Conservation (phyloP, 1,140 invertebrate species). For the Coenobita brevimanus region DNA sequence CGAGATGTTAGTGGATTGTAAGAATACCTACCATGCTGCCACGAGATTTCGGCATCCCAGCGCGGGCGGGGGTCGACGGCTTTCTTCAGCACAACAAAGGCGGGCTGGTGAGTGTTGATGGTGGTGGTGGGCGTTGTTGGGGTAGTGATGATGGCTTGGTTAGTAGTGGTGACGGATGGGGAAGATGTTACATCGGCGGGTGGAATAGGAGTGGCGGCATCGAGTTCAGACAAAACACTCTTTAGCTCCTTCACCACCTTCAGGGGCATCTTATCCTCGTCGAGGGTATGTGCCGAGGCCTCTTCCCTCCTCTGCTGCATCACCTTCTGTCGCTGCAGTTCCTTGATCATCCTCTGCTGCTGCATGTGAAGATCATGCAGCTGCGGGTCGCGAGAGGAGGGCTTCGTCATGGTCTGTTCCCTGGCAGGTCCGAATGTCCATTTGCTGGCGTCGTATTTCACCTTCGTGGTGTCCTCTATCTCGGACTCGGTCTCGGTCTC, state of each 20-base stretch:
- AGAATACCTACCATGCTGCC: constrained; percentile 57
- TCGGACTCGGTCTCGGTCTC: constrained; percentile 62
- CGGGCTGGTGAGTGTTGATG: too few relatives aligned
- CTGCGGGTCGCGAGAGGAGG: constrained; percentile 19
- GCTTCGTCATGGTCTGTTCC: constrained; percentile 2
- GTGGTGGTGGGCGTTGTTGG: too few relatives aligned
- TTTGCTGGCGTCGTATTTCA: constrained; percentile 43
- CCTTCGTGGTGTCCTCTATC: constrained; percentile 34
- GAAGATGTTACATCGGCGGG: too few relatives aligned
- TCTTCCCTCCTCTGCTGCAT: constrained; percentile 43
- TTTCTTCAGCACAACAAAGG: constrained; percentile 37
- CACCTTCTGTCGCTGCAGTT: constrained; percentile 35
- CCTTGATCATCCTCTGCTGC: constrained; percentile 42
- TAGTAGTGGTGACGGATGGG: too few relatives aligned
- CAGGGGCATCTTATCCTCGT: constrained; percentile 68
- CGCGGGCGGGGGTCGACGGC: constrained; percentile 49
- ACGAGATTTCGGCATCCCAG: constrained; percentile 56
- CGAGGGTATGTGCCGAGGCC: constrained; percentile 43
- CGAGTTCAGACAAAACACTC: constrained; percentile 53
- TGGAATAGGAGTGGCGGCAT: constrained; percentile 3
- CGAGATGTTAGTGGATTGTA: constrained; percentile 45
- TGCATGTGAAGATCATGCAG: constrained; percentile 44
- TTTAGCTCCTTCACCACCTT: constrained; percentile 67
- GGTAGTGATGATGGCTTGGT: too few relatives aligned
- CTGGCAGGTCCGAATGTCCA: constrained; percentile 24